These are phyloP conservation scores for Ancistrus triradiatus DNA, from an alignment of 2,113 vertebrate genomes.

Conservation along the genomic window DNA sequence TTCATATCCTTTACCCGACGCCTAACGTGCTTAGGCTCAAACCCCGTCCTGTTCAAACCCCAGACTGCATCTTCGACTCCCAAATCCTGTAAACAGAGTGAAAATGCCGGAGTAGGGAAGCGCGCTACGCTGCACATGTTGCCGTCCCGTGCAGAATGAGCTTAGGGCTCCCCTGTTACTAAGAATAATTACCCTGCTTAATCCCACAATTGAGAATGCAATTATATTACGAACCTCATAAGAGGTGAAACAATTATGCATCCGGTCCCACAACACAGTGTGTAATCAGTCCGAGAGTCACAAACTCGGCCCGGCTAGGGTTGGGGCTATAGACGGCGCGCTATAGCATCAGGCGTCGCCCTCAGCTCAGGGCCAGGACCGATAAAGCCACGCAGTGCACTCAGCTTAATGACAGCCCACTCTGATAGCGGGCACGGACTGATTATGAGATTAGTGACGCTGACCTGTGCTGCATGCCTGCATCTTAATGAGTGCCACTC, in stretches of 20 bases:
- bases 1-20: too few species aligned
- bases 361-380: conserved; percentile 24
- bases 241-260: conserved; percentile 41
- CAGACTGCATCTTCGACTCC: neutral
- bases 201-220: conserved; percentile 28
- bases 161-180: conserved; percentile 27
- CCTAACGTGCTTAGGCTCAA: too few species aligned
- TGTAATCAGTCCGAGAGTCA: conserved; percentile 38
- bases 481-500: conserved; percentile 13
- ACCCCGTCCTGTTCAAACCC: too few species aligned
- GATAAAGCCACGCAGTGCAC: conserved; percentile 20
- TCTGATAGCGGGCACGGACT: conserved; percentile 20
- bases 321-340: conserved; percentile 2
- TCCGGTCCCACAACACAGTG: conserved; percentile 29
- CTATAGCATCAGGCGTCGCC: conserved; percentile 13
- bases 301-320: conserved; percentile 8
- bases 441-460: conserved; percentile 32
- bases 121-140: neutral
- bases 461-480: conserved; percentile 17
- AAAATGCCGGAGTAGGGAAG: neutral
- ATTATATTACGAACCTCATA: conserved; percentile 40
- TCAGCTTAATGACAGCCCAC: conserved; percentile 27
- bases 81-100: conserved; percentile 4
- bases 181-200: conserved; percentile 40
- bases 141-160: conserved; percentile 24